phyloP scores from a whole-genome alignment of 2,113 vertebrate species.

The Hymenochirus boettgeri region DNA sequence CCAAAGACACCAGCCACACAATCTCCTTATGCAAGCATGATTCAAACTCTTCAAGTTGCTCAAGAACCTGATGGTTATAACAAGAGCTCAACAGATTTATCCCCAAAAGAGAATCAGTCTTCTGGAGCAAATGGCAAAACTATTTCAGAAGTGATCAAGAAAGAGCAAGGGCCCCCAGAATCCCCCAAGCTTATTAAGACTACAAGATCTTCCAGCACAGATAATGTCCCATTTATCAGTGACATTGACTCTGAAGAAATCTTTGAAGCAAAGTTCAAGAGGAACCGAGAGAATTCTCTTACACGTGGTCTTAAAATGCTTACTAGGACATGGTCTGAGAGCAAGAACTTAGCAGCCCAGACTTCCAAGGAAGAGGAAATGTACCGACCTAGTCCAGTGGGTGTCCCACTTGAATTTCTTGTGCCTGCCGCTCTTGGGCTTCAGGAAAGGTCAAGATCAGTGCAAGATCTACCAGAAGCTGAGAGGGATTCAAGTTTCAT shows the following conservation, averaged over 20 bases:
- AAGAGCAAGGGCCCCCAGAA: slow-evolving; percentile 26
- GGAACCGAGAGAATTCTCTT: slow-evolving; percentile 79
- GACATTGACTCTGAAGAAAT: slow-evolving; percentile 90
- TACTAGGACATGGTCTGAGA: slow-evolving; percentile 79
- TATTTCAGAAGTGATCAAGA: slow-evolving; percentile 46
- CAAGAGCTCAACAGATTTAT: neutral
- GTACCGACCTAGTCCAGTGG: slow-evolving; percentile 80
- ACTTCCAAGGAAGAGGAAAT: slow-evolving; percentile 72
- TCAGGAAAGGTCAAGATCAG: slow-evolving; percentile 84
- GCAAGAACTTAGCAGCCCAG: slow-evolving; percentile 59
- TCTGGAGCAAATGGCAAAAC: slow-evolving; percentile 68
- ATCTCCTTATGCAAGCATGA: slow-evolving; percentile 84
- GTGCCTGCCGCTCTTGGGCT: slow-evolving; percentile 54
- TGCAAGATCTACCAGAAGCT: slow-evolving; percentile 83
- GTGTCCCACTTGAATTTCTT: slow-evolving; percentile 81
- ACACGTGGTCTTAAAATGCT: slow-evolving; percentile 80
- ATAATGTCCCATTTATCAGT: slow-evolving; percentile 57
- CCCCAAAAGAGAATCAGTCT: slow-evolving; percentile 25
- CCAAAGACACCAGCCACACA: neutral
- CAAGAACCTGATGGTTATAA: fast-evolving
- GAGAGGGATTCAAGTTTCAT: slow-evolving; percentile 84
- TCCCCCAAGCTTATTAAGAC: slow-evolving; percentile 6
- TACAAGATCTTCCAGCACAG: slow-evolving; percentile 37
- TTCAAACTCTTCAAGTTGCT: slow-evolving; percentile 78
- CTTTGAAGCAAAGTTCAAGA: slow-evolving; percentile 92